phyloP scores from a whole-genome alignment of 1,140 invertebrate genomes.

The Dendrolimus kikuchii region DNA sequence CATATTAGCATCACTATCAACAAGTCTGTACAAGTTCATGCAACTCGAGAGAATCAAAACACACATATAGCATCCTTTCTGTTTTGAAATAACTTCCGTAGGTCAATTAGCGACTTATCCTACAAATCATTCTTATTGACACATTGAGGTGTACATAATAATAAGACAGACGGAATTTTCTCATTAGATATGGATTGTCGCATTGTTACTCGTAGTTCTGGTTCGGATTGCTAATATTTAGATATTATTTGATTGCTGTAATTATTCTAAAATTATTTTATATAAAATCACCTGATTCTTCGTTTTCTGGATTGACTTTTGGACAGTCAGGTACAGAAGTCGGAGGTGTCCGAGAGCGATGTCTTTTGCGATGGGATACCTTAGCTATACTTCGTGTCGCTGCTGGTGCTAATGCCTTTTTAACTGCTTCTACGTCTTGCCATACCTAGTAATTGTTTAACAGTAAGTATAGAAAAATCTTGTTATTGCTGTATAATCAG shows the following conservation, averaged over 20 bases:
- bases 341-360: slow-evolving; percentile 15
- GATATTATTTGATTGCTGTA: neutral
- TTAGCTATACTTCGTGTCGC: slow-evolving; percentile 54
- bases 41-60: too few species aligned
- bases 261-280: neutral
- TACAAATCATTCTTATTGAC: too few species aligned
- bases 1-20: too few species aligned
- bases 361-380: slow-evolving; percentile 27
- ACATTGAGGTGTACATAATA: too few species aligned
- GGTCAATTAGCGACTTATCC: too few species aligned
- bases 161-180: too few species aligned
- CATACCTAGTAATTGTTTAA: slow-evolving; percentile 64
- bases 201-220: neutral
- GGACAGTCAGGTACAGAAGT: slow-evolving; percentile 43
- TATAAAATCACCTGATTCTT: slow-evolving; percentile 23
- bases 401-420: slow-evolving; percentile 77
- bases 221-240: neutral
- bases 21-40: too few species aligned
- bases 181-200: too few species aligned
- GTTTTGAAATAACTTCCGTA: too few species aligned
- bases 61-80: too few species aligned
- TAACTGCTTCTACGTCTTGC: slow-evolving; percentile 78
- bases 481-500: too few species aligned
- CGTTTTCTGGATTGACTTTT: slow-evolving; percentile 25
- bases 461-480: too few species aligned